A percentile compares a stretch with the other conserved stretches of the same genome.
phyloP scores from a whole-genome alignment of 2,888 invertebrate genomes.

The Hydrotaea diabolus region DNA sequence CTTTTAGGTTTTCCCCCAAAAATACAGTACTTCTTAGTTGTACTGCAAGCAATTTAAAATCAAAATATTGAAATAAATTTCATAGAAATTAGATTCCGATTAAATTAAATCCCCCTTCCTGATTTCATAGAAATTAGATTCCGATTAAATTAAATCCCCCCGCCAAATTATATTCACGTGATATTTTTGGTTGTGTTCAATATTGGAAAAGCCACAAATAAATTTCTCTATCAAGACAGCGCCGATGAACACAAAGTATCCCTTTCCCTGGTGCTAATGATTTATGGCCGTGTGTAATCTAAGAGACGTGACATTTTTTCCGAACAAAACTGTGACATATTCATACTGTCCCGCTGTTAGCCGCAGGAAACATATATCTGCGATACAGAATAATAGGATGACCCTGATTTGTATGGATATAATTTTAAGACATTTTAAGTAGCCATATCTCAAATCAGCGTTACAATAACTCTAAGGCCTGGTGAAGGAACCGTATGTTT shows the following conservation, averaged over 20 bases:
- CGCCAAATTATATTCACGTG: background rate
- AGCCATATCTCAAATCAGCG: too few species aligned
- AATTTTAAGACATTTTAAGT: too few species aligned
- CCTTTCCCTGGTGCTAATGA: slow-evolving; percentile 29
- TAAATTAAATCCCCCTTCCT: background rate
- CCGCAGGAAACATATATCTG: background rate
- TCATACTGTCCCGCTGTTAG: background rate
- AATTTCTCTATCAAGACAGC: background rate
- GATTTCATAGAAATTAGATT: background rate
- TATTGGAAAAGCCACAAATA: background rate
- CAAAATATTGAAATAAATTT: background rate
- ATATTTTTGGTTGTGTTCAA: background rate
- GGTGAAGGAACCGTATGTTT: background rate
- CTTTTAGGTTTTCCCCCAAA: too few species aligned
- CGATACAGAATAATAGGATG: too few species aligned
- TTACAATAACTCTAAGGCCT: background rate
- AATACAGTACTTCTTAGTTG: too few species aligned
- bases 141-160: background rate
- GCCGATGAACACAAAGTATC: background rate
- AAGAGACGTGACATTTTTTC: slow-evolving; percentile 49
- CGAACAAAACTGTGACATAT: slow-evolving; percentile 8
- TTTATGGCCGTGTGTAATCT: slow-evolving; percentile 42
- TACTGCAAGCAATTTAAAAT: background rate
- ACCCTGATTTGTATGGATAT: too few species aligned
- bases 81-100: background rate